Conservation (phyloP, 2,888 invertebrate species). For the Orthonevra nobilis region DNA sequence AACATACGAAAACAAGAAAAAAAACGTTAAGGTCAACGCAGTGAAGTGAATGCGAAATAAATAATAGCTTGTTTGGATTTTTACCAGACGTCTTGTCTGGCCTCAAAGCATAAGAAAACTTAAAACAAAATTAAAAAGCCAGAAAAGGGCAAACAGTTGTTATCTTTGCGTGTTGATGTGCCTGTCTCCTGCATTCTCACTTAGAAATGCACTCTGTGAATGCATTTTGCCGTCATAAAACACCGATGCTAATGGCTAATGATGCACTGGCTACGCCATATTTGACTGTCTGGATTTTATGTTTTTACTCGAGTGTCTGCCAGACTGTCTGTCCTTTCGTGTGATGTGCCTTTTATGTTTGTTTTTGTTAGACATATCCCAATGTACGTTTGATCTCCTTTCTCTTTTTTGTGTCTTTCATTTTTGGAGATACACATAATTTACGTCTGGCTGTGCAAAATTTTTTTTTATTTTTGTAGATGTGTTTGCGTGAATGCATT, state of each 20-base stretch:
- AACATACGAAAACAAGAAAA: too few relatives aligned
- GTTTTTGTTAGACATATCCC: constrained; percentile 44
- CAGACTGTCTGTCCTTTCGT: constrained; percentile 49
- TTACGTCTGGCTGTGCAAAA: constrained; percentile 54
- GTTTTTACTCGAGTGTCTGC: constrained; percentile 37
- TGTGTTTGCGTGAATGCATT: constrained; percentile 35
- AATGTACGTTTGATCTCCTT: constrained; percentile 13
- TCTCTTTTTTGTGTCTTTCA: constrained; percentile 19
- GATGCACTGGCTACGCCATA: constrained; percentile 46
- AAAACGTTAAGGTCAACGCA: too few relatives aligned
- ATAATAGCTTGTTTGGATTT: too few relatives aligned
- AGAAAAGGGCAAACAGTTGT: constrained; percentile 43
- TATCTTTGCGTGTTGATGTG: constrained; percentile 30
- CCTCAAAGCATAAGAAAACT: neutral
- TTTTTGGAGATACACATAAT: constrained; percentile 48
- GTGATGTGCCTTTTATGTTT: constrained; percentile 55
- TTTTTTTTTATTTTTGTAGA: constrained; percentile 13
- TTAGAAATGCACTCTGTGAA: constrained; percentile 62
- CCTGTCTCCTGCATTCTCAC: constrained; percentile 46
- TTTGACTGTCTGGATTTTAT: constrained; percentile 44
- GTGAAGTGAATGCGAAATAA: too few relatives aligned
- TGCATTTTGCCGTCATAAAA: constrained; percentile 56
- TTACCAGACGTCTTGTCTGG: constrained; percentile 53
- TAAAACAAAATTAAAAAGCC: neutral
- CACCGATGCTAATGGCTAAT: constrained; percentile 56